Conservation (phyloP, 2,888 invertebrate genomes). For the Sphinx pinastri region DNA sequence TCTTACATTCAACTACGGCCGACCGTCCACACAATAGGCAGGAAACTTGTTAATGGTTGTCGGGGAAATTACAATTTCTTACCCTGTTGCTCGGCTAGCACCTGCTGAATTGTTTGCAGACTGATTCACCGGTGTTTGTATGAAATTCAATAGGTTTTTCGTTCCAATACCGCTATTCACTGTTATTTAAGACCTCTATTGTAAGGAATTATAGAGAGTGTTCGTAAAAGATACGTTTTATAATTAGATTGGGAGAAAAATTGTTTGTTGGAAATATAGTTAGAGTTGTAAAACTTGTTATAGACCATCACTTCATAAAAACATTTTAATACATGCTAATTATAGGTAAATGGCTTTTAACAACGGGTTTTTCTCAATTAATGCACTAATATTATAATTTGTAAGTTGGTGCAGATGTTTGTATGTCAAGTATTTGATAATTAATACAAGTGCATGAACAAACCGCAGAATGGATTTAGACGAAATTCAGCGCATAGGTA, state of each 20-base stretch:
- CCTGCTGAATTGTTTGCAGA: slow-evolving; percentile 41
- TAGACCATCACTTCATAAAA: background rate
- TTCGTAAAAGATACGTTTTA: slow-evolving; percentile 10
- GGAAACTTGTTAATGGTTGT: slow-evolving; percentile 71
- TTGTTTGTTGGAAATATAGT: background rate
- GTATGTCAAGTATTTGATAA: too few relatives aligned
- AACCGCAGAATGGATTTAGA: too few relatives aligned
- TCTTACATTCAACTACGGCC: slow-evolving; percentile 74
- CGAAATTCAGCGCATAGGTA: too few relatives aligned
- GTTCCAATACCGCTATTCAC: slow-evolving; percentile 36
- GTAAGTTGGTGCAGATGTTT: too few relatives aligned
- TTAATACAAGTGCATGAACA: too few relatives aligned
- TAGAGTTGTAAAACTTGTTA: background rate
- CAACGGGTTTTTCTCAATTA: too few relatives aligned
- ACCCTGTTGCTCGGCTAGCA: slow-evolving; percentile 53
- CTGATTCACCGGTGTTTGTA: slow-evolving; percentile 40
- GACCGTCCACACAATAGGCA: slow-evolving; percentile 60
- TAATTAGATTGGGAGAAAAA: slow-evolving; percentile 2
- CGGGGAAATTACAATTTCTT: slow-evolving; percentile 73
- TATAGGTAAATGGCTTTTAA: too few relatives aligned
- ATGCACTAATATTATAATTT: too few relatives aligned
- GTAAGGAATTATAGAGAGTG: slow-evolving; percentile 30
- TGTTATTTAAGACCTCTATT: slow-evolving; percentile 39
- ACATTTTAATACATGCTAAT: background rate
- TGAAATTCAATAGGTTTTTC: slow-evolving; percentile 47